Base-by-base conservation (phyloP, 2,797 vertebrate genomes). In the Xenentodon cancila region DNA sequence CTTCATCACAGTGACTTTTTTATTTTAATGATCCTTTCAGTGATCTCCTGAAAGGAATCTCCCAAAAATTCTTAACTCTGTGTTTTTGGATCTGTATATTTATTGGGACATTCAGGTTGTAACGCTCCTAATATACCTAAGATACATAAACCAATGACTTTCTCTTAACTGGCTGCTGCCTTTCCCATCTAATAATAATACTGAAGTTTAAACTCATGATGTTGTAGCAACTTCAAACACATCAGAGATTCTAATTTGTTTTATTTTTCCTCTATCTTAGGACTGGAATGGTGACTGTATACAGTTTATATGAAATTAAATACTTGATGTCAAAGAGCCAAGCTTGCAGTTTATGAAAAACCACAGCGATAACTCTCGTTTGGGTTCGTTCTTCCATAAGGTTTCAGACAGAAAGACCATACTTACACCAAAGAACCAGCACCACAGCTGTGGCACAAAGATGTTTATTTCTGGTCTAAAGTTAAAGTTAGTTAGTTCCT, bases 21-120 rank as follows among this genome's bases (percentile, higher is more conserved):
- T 73, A 46, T 47, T 49, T 53, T 67, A 69, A 53, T 64, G 34
- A 16, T 47, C 43, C 11, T 12, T 21, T 68, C 1, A 48, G 15
- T 8, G 42, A 15, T 75, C 64, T 64, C 51, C 71, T 71, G 51
- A 44, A n/a, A 67, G 62, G 71, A 75, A 79, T 71, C 37, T 67
- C 71, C 51, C 7, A 1, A 60, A 65, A 17, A 13, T 59, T 66
- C 64, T 37, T 11, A 37, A 37, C 9, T 37, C 34, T 11, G 9
- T 32, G 9, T 32, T 32, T 62, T 70, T 68, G 42, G 80, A 81
- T 79, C 80, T 85, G 84, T 63, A 55, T 71, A 71, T 68, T 78
- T 81, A 86, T 86, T 67, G 75, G 84, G 72, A 60, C 73, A 12
- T 21, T 9, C 67, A 60, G 75, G 77, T 80, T 72, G 62, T 67